phyloP scores from a whole-genome alignment of 2,888 invertebrate genomes.

The Phortica okadai region DNA sequence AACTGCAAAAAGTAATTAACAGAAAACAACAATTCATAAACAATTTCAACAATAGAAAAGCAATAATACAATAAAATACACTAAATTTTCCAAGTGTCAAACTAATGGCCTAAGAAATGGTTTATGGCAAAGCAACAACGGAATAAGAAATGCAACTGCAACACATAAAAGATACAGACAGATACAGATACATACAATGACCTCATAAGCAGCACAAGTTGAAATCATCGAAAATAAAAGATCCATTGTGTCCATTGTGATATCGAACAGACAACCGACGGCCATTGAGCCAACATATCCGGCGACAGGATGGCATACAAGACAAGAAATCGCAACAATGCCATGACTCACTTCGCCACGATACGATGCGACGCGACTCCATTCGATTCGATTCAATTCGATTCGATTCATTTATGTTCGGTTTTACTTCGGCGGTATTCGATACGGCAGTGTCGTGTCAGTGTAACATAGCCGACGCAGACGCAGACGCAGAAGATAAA shows the following conservation, averaged over 20 bases:
- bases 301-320: conserved; percentile 66
- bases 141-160: not conserved
- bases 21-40: conserved; percentile 14
- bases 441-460: not conserved
- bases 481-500: not conserved
- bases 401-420: not conserved
- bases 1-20: not conserved
- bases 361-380: not conserved
- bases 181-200: not conserved
- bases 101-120: conserved; percentile 68
- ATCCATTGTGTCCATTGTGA: conserved; percentile 14
- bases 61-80: conserved; percentile 37
- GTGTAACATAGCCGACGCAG: not conserved
- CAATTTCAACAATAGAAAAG: conserved; percentile 18
- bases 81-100: conserved; percentile 68
- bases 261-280: conserved; percentile 58
- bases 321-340: conserved; percentile 57
- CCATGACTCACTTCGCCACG: not conserved
- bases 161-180: not conserved
- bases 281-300: conserved; percentile 71
- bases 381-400: conserved; percentile 10
- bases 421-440: not conserved
- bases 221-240: conserved; percentile 10
- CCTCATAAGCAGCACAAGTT: not conserved
- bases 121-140: conserved; percentile 37